Conservation (phyloP, 2,113 vertebrate genomes). For the Larimichthys crocea region DNA sequence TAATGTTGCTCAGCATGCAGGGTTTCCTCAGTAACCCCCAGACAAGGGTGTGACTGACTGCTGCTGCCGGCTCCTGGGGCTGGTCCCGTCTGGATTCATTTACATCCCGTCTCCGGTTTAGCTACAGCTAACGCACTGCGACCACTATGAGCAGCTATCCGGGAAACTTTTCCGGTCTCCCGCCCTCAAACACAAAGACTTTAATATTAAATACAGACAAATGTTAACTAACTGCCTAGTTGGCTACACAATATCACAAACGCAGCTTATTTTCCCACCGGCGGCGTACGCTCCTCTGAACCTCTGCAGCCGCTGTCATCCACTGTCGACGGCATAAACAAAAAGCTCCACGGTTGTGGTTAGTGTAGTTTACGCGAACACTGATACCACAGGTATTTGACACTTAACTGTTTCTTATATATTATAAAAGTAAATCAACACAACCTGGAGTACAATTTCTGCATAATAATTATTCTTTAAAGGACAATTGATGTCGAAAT, state of each 20-base stretch:
- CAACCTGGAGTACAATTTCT: rapidly evolving
- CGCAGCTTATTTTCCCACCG: neutral
- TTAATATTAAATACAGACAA: neutral
- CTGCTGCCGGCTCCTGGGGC: constrained; percentile 49
- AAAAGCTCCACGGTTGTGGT: constrained; percentile 57
- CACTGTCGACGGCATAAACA: constrained; percentile 52
- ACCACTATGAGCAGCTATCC: neutral
- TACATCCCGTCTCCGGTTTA: constrained; percentile 52
- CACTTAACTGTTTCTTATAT: rapidly evolving
- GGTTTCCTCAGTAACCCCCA: constrained; percentile 15
- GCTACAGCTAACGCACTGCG: constrained; percentile 42
- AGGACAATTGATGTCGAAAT: neutral
- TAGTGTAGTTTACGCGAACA: constrained; percentile 69
- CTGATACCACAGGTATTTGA: neutral
- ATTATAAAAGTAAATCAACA: rapidly evolving
- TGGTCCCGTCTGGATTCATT: constrained; percentile 64
- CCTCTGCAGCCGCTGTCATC: constrained; percentile 66
- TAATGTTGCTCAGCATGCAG: neutral
- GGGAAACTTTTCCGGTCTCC: neutral
- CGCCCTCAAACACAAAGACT: neutral
- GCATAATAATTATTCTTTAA: rapidly evolving
- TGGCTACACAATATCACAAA: constrained; percentile 9
- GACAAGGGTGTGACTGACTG: constrained; percentile 80
- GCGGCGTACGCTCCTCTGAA: constrained; percentile 41
- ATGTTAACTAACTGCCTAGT: neutral